Percentiles rank a stretch among this genome's conserved stretches.
Evolutionary conservation across 2,797 vertebrate genomes (phyloP).

Genomic region (Bucorvus abyssinicus): DNA sequence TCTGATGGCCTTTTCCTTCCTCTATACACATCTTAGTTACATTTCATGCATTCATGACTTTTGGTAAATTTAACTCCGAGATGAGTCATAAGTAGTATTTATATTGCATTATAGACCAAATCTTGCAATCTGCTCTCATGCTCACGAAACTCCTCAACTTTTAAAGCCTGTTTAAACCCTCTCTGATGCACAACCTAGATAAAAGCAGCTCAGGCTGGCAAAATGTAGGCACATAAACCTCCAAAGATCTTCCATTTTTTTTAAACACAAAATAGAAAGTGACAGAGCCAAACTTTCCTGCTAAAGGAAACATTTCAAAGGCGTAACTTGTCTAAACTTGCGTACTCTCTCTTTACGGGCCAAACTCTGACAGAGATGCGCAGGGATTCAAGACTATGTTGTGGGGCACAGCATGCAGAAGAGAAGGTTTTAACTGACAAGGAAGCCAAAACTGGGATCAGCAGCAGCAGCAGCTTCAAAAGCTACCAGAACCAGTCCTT

Average conservation of each 20-base stretch:
- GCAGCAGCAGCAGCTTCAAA: background rate
- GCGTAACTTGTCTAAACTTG: background rate
- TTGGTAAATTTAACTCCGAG: conserved; percentile 62
- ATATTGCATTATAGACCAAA: conserved; percentile 51
- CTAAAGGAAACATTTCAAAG: background rate
- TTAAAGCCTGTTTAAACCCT: conserved; percentile 31
- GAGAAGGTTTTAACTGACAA: background rate
- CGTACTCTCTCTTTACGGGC: background rate
- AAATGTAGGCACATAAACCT: conserved; percentile 44
- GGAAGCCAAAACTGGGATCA: background rate
- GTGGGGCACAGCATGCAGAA: background rate
- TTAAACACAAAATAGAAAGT: background rate
- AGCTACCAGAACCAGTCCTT: background rate
- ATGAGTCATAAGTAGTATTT: conserved; percentile 53
- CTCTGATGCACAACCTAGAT: background rate
- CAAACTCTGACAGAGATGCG: background rate
- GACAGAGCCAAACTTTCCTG: background rate
- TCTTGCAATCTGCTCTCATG: conserved; percentile 9
- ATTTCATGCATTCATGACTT: conserved; percentile 56
- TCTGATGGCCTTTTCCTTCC: conserved; percentile 58
- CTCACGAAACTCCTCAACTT: background rate
- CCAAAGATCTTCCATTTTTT: background rate
- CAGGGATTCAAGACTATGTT: background rate
- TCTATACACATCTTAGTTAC: conserved; percentile 41
- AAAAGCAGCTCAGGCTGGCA: conserved; percentile 20